Percentiles rank a stretch among this genome's conserved stretches.
Evolutionary conservation across 2,113 vertebrate genomes (phyloP).

Genomic region (Pangasianodon gigas): DNA sequence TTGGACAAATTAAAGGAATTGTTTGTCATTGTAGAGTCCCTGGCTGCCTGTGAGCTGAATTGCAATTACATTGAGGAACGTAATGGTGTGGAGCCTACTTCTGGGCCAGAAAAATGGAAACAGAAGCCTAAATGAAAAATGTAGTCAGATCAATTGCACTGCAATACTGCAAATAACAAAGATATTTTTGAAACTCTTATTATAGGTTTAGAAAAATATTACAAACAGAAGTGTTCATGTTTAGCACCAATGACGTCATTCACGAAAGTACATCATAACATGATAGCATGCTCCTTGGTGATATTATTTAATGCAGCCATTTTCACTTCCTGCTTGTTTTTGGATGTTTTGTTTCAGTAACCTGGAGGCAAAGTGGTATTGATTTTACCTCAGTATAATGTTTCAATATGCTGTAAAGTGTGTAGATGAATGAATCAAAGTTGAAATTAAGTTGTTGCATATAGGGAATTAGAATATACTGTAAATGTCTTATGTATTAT

Average conservation of each 20-base stretch:
- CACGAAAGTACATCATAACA: background rate
- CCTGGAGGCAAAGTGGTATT: background rate
- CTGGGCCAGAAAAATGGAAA: background rate
- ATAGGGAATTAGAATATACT: background rate
- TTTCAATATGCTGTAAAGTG: background rate
- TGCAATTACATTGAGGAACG: background rate
- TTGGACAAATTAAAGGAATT: background rate
- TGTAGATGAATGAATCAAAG: background rate
- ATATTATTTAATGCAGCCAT: background rate
- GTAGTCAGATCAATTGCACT: background rate
- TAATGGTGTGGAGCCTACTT: background rate
- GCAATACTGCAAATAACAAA: background rate
- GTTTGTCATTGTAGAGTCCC: background rate
- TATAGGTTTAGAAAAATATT: background rate
- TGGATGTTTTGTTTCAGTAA: background rate
- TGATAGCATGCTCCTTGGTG: background rate
- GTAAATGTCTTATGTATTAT: background rate
- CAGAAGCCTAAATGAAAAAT: background rate
- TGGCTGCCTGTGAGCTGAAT: background rate
- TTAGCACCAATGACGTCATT: background rate
- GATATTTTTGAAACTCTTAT: background rate
- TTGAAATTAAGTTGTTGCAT: background rate
- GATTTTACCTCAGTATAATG: background rate
- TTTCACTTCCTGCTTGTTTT: background rate
- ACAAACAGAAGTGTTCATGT: background rate